phyloP scores from a whole-genome alignment of 2,888 invertebrate genomes.

The Corbicula japonica region DNA sequence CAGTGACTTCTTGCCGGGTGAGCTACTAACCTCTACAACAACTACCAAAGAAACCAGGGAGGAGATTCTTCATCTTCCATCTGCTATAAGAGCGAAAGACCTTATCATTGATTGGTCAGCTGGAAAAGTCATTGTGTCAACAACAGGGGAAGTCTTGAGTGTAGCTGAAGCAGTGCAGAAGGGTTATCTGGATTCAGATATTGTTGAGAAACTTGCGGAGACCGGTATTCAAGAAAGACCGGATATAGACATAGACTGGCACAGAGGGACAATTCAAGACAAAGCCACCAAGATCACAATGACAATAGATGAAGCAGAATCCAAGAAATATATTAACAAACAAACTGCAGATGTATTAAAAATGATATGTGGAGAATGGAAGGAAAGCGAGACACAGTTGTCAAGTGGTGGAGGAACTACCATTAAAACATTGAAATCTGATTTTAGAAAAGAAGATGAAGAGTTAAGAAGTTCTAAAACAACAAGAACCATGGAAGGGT shows the following conservation, averaged over 20 bases:
- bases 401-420: constrained; percentile 6
- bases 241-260: constrained; percentile 89
- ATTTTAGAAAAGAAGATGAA: constrained; percentile 40
- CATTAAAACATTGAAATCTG: constrained; percentile 24
- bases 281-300: constrained; percentile 91
- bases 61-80: constrained; percentile 56
- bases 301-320: constrained; percentile 92
- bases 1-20: constrained; percentile 29
- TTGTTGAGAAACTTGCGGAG: constrained; percentile 88
- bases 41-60: constrained; percentile 51
- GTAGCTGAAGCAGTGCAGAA: constrained; percentile 91
- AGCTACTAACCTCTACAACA: constrained; percentile 46
- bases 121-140: constrained; percentile 88
- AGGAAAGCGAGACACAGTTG: constrained; percentile 31
- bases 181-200: constrained; percentile 89
- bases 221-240: constrained; percentile 66
- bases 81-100: constrained; percentile 59
- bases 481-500: constrained; percentile 34
- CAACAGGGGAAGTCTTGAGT: constrained; percentile 92
- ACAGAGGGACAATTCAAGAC: constrained; percentile 89
- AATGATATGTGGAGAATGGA: constrained; percentile 56
- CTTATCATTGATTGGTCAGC: constrained; percentile 79
- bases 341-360: constrained; percentile 76
- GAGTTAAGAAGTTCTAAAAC: constrained; percentile 40
- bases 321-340: constrained; percentile 74